Evolutionary conservation across 2,888 invertebrate species (phyloP).

Genomic region (Hanleya hanleyi): DNA sequence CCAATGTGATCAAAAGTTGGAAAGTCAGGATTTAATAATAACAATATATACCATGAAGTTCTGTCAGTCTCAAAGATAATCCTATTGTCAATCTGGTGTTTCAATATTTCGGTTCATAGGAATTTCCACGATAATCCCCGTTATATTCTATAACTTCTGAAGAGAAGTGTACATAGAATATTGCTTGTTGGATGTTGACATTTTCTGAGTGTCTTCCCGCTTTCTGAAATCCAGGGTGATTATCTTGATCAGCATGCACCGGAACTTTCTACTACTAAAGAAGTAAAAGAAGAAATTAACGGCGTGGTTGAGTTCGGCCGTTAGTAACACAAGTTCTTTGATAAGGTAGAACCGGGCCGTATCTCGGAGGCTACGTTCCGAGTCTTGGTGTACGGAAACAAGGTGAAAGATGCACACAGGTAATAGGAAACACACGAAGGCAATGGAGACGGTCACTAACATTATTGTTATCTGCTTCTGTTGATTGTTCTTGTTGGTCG

Average conservation of each 20-base stretch:
- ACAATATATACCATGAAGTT: too few species aligned
- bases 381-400: conserved; percentile 50
- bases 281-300: conserved; percentile 21
- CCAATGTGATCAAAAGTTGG: too few species aligned
- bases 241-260: conserved; percentile 8
- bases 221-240: background rate
- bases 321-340: conserved; percentile 27
- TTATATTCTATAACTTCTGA: background rate
- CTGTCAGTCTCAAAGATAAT: too few species aligned
- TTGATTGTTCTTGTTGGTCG: conserved; percentile 38
- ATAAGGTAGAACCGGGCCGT: conserved; percentile 45
- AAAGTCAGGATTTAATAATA: too few species aligned
- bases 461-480: conserved; percentile 60
- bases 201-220: background rate
- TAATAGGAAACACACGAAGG: conserved; percentile 52
- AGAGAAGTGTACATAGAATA: background rate
- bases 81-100: too few species aligned
- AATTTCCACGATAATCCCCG: too few species aligned
- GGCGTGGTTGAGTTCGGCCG: conserved; percentile 16
- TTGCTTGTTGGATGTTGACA: background rate
- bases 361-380: conserved; percentile 32
- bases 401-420: conserved; percentile 56
- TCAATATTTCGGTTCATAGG: too few species aligned
- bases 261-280: conserved; percentile 11
- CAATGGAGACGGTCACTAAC: conserved; percentile 53